phyloP scores from a whole-genome alignment of 2,113 vertebrate genomes.

The Chlamydotis undulata region DNA sequence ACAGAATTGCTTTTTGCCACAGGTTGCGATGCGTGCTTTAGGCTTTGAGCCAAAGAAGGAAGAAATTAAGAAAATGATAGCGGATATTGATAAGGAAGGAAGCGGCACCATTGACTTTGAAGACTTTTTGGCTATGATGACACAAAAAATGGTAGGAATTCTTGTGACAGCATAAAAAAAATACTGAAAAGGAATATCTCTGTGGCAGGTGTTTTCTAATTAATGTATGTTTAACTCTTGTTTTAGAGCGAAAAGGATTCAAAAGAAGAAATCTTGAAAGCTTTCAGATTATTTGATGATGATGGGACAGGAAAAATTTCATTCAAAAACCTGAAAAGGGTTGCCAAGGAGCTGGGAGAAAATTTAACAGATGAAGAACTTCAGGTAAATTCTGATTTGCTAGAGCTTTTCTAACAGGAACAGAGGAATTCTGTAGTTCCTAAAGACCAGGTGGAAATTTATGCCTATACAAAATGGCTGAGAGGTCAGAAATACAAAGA shows the following conservation, averaged over 20 bases:
- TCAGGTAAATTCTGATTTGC: slow-evolving; percentile 77
- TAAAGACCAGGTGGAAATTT: neutral
- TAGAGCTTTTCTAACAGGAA: neutral
- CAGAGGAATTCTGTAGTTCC: neutral
- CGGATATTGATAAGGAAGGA: slow-evolving; percentile 87
- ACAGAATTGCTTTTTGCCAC: slow-evolving; percentile 25
- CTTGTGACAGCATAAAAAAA: neutral
- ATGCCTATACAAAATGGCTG: neutral
- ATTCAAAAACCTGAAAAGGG: slow-evolving; percentile 91
- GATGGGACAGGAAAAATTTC: slow-evolving; percentile 92
- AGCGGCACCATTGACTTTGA: slow-evolving; percentile 85
- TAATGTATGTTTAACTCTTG: neutral
- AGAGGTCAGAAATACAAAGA: neutral
- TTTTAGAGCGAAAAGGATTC: slow-evolving; percentile 89
- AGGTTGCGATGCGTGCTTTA: slow-evolving; percentile 93
- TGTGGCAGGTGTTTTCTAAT: neutral
- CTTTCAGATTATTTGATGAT: slow-evolving; percentile 92
- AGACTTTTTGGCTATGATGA: slow-evolving; percentile 91
- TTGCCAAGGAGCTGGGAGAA: slow-evolving; percentile 92
- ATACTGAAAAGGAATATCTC: neutral
- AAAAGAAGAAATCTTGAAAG: slow-evolving; percentile 93
- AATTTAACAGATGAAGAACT: slow-evolving; percentile 92
- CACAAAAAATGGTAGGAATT: slow-evolving; percentile 88
- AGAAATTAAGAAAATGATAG: slow-evolving; percentile 91
- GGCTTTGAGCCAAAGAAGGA: slow-evolving; percentile 97